A percentile compares a stretch with the other conserved stretches of the same genome.
Conservation (phyloP, 2,797 vertebrate species). For the Syncerus caffer region DNA sequence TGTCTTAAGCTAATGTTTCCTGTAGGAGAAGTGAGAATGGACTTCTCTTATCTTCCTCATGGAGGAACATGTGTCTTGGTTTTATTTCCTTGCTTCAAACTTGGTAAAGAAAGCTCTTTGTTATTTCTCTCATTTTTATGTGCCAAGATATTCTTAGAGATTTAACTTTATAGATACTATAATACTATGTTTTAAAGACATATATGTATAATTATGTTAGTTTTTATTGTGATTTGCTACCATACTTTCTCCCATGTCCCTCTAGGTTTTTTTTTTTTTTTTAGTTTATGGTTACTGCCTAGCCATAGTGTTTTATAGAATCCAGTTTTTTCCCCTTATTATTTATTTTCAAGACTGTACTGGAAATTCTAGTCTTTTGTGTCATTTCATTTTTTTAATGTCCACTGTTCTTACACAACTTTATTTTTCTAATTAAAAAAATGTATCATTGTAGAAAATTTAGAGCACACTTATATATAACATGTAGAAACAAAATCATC, state of each 20-base stretch:
- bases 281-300: neutral
- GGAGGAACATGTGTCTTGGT: neutral
- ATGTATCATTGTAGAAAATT: neutral
- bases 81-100: constrained; percentile 8
- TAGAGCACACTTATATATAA: neutral
- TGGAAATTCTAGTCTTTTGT: neutral
- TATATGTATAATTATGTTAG: neutral
- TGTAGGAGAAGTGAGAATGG: neutral
- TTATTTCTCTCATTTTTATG: neutral
- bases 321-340: neutral
- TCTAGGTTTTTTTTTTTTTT: neutral
- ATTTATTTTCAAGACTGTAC: neutral
- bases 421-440: neutral
- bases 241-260: neutral
- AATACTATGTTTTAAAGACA: neutral
- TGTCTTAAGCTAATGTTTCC: neutral
- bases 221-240: neutral
- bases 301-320: neutral
- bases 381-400: neutral
- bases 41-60: neutral
- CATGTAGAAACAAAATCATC: neutral
- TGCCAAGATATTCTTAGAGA: neutral
- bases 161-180: neutral
- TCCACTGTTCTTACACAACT: neutral
- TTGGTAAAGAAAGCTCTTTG: neutral